Evolutionary conservation across 2,888 invertebrate species (phyloP).

Genomic region (Harpalus rubripes): DNA sequence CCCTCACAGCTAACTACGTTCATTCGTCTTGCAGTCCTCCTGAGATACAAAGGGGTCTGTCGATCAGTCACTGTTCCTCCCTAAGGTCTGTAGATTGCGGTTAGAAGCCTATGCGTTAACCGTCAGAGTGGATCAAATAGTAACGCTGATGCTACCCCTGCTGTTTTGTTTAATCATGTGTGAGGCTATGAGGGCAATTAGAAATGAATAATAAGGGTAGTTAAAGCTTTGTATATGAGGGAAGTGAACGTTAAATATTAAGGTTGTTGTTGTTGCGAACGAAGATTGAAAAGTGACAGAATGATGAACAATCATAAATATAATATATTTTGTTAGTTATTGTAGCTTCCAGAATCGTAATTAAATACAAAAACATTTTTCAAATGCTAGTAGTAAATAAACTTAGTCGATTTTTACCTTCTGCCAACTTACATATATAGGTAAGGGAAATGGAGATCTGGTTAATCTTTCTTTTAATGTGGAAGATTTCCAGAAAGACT

Average conservation of each 20-base stretch:
- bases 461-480: too few species aligned
- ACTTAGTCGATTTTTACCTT: too few species aligned
- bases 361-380: too few species aligned
- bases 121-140: not conserved
- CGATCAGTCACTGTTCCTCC: slow-evolving; percentile 41
- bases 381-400: too few species aligned
- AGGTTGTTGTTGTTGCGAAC: not conserved
- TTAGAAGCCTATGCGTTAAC: not conserved
- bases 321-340: too few species aligned
- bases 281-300: too few species aligned
- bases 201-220: slow-evolving; percentile 6
- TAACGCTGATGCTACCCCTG: not conserved
- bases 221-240: not conserved
- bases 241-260: not conserved
- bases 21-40: slow-evolving; percentile 5
- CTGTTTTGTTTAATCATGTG: slow-evolving; percentile 9
- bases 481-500: too few species aligned
- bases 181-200: slow-evolving; percentile 2
- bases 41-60: not conserved
- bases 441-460: too few species aligned
- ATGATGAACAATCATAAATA: too few species aligned
- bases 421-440: too few species aligned
- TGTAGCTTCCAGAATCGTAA: too few species aligned
- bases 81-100: not conserved
- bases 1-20: slow-evolving; percentile 8